A percentile compares a stretch with the other conserved stretches of the same genome.
Conservation (phyloP, 2,113 vertebrate species). For the Asarcornis scutulata region DNA sequence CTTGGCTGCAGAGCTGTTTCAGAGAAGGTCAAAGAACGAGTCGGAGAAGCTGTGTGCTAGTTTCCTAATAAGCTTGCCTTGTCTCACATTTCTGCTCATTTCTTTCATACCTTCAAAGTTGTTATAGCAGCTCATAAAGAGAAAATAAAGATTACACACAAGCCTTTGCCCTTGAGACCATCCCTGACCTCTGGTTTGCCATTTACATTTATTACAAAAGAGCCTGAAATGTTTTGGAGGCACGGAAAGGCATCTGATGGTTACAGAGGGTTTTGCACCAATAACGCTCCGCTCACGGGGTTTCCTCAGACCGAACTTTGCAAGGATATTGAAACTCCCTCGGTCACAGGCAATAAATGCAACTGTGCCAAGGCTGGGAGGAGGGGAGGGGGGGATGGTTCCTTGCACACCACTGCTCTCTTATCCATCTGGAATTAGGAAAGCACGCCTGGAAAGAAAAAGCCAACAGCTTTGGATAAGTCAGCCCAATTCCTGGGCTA, state of each 20-base stretch:
- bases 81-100: constrained; percentile 62
- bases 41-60: constrained; percentile 23
- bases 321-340: constrained; percentile 56
- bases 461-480: constrained; percentile 57
- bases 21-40: constrained; percentile 57
- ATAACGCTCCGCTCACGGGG: not conserved
- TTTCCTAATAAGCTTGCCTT: constrained; percentile 54
- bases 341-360: constrained; percentile 68
- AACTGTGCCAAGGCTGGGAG: constrained; percentile 57
- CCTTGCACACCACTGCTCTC: constrained; percentile 40
- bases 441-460: constrained; percentile 58
- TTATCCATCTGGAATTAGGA: constrained; percentile 71
- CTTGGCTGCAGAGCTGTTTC: not conserved
- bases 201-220: constrained; percentile 71
- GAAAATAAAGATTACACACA: constrained; percentile 66
- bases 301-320: constrained; percentile 56
- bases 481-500: constrained; percentile 51
- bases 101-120: constrained; percentile 58
- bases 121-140: constrained; percentile 63
- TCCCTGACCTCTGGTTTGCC: constrained; percentile 64
- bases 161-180: constrained; percentile 62
- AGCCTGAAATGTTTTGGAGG: constrained; percentile 45
- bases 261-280: constrained; percentile 57
- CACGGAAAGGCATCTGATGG: constrained; percentile 32
- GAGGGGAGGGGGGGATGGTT: constrained; percentile 46